Evolutionary conservation across 2,888 invertebrate species (phyloP).

Genomic region (Baccha elongata): DNA sequence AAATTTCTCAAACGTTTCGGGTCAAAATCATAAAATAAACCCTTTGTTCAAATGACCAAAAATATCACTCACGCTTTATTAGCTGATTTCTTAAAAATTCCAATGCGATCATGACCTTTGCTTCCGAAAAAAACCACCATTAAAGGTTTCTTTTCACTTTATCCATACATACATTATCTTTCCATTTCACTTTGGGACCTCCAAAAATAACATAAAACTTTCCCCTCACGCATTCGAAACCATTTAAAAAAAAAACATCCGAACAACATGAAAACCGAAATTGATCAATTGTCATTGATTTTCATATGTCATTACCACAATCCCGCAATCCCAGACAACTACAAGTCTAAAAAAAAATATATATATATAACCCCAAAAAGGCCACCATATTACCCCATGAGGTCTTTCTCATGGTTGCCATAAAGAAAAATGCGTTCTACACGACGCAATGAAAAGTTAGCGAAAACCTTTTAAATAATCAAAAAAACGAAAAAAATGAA

Average conservation of each 20-base stretch:
- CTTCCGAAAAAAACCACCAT: background rate
- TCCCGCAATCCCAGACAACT: slow-evolving; percentile 46
- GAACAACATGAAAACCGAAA: background rate
- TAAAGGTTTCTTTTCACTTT: slow-evolving; percentile 12
- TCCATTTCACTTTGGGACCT: slow-evolving; percentile 22
- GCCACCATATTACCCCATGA: slow-evolving; percentile 33
- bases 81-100: background rate
- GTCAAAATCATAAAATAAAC: too few relatives aligned
- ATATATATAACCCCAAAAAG: slow-evolving; percentile 49
- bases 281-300: slow-evolving; percentile 68
- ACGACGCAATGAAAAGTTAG: slow-evolving; percentile 58
- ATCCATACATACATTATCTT: background rate
- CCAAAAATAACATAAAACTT: slow-evolving; percentile 36
- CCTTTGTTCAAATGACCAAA: background rate
- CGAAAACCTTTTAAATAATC: slow-evolving; percentile 11
- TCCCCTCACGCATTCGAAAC: slow-evolving; percentile 64
- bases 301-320: slow-evolving; percentile 65
- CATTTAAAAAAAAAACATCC: slow-evolving; percentile 7
- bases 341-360: background rate
- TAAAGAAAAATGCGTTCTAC: slow-evolving; percentile 73
- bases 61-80: background rate
- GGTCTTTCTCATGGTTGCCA: slow-evolving; percentile 25
- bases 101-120: slow-evolving; percentile 12
- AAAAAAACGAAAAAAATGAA: background rate
- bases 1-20: too few relatives aligned